Evolutionary conservation across 2,113 vertebrate genomes (phyloP).

Genomic region (Zosterops lateralis): DNA sequence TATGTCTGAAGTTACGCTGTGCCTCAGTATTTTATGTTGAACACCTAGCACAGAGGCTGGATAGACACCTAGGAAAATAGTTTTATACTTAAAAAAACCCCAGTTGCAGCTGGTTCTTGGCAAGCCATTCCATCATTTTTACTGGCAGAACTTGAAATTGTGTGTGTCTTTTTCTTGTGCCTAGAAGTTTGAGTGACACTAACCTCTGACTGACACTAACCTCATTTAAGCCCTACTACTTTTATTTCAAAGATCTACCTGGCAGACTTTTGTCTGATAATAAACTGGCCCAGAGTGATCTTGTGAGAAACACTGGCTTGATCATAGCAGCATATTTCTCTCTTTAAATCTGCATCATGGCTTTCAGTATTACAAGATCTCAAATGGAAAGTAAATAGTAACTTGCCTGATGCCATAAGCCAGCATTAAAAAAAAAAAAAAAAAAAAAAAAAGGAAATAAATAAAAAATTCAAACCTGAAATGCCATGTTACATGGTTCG

Average conservation of each 20-base stretch:
- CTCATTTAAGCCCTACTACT: background rate
- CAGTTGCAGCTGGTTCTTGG: background rate
- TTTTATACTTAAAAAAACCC: background rate
- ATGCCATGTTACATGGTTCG: background rate
- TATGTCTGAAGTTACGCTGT: background rate
- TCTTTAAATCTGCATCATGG: background rate
- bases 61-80: background rate
- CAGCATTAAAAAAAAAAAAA: background rate
- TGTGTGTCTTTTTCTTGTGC: background rate
- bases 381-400: background rate
- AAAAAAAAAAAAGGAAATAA: fast-evolving
- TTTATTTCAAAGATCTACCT: background rate
- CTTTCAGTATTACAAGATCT: background rate
- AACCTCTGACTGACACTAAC: background rate
- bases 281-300: background rate
- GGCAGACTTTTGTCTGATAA: background rate
- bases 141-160: background rate
- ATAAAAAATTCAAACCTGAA: fast-evolving
- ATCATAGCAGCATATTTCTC: background rate
- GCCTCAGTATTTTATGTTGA: background rate
- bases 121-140: background rate
- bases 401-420: background rate
- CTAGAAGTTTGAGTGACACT: background rate
- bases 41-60: background rate
- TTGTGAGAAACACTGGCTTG: background rate